Evolutionary conservation across 2,888 invertebrate genomes (phyloP), one percentile per base, ranked within the genome.

Genomic region (Ichneumon xanthorius): DNA sequence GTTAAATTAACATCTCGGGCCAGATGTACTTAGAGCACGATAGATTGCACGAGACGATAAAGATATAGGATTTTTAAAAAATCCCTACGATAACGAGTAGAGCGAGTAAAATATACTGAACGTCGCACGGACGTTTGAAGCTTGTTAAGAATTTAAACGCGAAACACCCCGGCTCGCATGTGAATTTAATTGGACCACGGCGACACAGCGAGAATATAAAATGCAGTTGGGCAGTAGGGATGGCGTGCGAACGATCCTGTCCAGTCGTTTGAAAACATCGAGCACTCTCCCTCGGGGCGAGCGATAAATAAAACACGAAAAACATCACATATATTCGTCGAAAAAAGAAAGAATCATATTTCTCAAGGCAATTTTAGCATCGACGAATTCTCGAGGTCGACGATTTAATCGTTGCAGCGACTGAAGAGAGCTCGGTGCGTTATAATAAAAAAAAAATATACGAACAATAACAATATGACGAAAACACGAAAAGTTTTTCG

Each of bases 231-330:
- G 83, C 80, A 82, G 86, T 84, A 82, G 87, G 61, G 45, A 72
- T 71, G 85, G 77, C 67, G 77, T 86, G 84, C 83, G 89, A 88
- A 87, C 89, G 88, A 81, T 87, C 83, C 75, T 80, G 87, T 87
- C 90, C 84, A 82, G 86, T 85, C 87, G 88, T 91, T 91, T 91
- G 89, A 91, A 91, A 91, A 89, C 87, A 87, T 83, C 68, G 85
- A 83, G 82, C 67, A 58, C 19, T 55, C 19, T 53, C 82, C 81
- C 61, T 67, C 65, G 68, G 50, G 50, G 68, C 55, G 40, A 77
- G 22, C 72, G 19, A 70, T 48, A 58, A 61, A 86, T 72, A 63
- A 53, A 26, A 14, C 37, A 1, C 26, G 9, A 67, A 53, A 37
- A 55, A 40, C 33, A 22, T 5, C 14, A 3, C 6, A 19, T 16